A percentile compares a stretch with the other conserved stretches of the same genome.
These are phyloP conservation scores for Ceraclea dissimilis DNA, from an alignment of 2,888 invertebrate genomes.

Conservation along the genomic window DNA sequence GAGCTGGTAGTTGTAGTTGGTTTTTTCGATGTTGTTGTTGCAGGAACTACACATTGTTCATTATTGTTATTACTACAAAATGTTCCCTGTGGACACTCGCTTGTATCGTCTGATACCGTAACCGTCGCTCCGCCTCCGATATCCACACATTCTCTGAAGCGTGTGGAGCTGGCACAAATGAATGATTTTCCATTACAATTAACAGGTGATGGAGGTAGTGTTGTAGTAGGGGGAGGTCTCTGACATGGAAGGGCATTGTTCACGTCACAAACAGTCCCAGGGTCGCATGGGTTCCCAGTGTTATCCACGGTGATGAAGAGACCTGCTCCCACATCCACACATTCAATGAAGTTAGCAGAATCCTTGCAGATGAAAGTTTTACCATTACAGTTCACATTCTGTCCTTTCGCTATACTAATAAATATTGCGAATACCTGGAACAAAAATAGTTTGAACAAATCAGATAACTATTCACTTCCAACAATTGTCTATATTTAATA, in stretches of 20 bases:
- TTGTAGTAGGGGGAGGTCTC: not conserved
- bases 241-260: conserved; percentile 40
- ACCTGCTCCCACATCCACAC: conserved; percentile 42
- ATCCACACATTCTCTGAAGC: not conserved
- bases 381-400: conserved; percentile 35
- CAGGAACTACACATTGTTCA: not conserved
- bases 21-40: not conserved
- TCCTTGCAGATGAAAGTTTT: conserved; percentile 44
- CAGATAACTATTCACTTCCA: no score
- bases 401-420: not conserved
- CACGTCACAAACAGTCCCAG: conserved; percentile 34
- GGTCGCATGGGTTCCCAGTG: conserved; percentile 38
- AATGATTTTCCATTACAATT: not conserved
- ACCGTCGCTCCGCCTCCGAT: not conserved
- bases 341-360: conserved; percentile 44
- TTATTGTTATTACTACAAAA: not conserved
- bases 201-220: not conserved
- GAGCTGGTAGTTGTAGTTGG: not conserved
- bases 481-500: no score
- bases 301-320: conserved; percentile 39
- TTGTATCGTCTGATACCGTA: not conserved
- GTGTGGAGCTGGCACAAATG: not conserved
- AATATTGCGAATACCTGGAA: not conserved
- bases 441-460: no score
- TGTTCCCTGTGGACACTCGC: not conserved